Conservation (phyloP, 2,888 invertebrate genomes). For the Scaptomyza tumidula region DNA sequence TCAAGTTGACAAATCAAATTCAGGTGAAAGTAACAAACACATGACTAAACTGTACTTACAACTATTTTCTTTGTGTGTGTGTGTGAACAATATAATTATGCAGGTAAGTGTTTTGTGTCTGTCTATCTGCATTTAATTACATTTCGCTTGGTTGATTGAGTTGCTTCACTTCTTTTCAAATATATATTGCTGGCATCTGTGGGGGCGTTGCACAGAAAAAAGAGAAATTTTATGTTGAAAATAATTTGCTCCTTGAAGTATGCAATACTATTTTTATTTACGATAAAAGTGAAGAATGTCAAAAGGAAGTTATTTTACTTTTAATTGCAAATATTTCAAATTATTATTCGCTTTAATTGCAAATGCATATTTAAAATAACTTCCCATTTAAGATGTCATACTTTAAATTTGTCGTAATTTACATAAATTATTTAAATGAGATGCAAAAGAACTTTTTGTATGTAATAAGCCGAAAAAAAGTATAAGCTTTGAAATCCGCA, state of each 20-base stretch:
- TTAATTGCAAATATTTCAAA: no score
- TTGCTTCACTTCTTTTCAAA: slow-evolving; percentile 41
- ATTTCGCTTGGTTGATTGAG: slow-evolving; percentile 42
- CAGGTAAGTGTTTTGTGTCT: slow-evolving; percentile 5
- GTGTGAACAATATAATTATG: background rate
- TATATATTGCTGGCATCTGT: slow-evolving; percentile 42
- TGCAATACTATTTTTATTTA: background rate
- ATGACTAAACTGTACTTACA: background rate
- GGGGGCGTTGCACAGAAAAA: slow-evolving; percentile 33
- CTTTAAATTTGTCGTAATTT: background rate
- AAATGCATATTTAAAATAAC: no score
- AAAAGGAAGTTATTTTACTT: background rate
- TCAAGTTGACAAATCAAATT: background rate
- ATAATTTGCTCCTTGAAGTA: background rate
- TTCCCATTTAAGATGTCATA: no score
- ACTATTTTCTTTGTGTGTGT: background rate
- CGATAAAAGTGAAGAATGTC: background rate
- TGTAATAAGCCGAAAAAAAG: background rate
- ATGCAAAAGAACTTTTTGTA: background rate
- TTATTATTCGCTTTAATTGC: no score
- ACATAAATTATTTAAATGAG: background rate
- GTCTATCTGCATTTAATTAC: slow-evolving; percentile 54
- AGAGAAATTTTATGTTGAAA: background rate
- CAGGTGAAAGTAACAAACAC: background rate
- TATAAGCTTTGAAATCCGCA: slow-evolving; percentile 11